phyloP scores from a whole-genome alignment of 2,888 invertebrate genomes.

The Cheilosia variabilis region DNA sequence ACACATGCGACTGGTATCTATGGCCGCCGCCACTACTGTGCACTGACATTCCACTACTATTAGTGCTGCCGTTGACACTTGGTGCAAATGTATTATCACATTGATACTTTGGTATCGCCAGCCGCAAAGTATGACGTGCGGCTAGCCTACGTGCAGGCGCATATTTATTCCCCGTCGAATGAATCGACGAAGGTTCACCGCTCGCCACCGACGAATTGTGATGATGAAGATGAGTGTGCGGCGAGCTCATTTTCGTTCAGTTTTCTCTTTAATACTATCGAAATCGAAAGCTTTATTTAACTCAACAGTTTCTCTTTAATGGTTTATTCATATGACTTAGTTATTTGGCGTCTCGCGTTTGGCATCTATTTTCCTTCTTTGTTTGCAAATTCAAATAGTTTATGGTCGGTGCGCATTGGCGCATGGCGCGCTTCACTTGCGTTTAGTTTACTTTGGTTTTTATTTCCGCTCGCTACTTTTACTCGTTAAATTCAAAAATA shows the following conservation, averaged over 20 bases:
- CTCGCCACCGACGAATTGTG: conserved; percentile 37
- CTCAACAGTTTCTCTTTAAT: conserved; percentile 15
- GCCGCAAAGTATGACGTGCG: conserved; percentile 82
- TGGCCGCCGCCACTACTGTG: conserved; percentile 32
- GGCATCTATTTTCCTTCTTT: conserved; percentile 19
- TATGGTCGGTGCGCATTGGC: conserved; percentile 65
- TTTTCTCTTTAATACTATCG: conserved; percentile 20
- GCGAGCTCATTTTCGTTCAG: conserved; percentile 67
- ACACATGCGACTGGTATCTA: conserved; percentile 65
- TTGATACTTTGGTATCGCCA: conserved; percentile 83
- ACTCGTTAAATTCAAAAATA: conserved; percentile 59
- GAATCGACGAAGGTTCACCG: conserved; percentile 49
- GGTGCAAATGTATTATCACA: conserved; percentile 77
- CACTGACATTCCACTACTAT: conserved; percentile 32
- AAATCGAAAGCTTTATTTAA: conserved; percentile 43
- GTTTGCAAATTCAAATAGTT: conserved; percentile 25
- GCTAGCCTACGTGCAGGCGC: conserved; percentile 84
- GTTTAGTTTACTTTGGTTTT: conserved; percentile 25
- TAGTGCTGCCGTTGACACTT: conserved; percentile 58
- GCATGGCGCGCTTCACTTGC: conserved; percentile 63
- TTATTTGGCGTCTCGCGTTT: conserved; percentile 1
- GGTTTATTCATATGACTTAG: conserved; percentile 12
- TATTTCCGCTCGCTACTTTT: conserved; percentile 7
- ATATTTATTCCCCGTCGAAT: conserved; percentile 78
- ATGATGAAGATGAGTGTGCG: conserved; percentile 60